A percentile compares a stretch with the other conserved stretches of the same genome.
These are phyloP conservation scores for Propsilocerus akamusi DNA, from an alignment of 1,140 invertebrate genomes.

Conservation along the genomic window DNA sequence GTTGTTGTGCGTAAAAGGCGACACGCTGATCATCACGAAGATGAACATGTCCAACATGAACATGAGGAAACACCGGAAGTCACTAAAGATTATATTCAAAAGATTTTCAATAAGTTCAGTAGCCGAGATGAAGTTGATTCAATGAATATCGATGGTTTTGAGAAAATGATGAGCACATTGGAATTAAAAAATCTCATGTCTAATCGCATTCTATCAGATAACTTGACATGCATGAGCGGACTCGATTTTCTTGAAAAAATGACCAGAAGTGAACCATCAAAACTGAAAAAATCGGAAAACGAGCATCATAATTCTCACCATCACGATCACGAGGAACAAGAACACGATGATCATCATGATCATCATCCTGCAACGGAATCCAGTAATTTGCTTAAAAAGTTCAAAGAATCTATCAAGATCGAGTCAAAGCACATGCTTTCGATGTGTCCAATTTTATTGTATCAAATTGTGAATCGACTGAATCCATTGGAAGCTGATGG, in stretches of 20 bases:
- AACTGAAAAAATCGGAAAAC: background rate
- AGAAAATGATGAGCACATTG: slow-evolving; percentile 38
- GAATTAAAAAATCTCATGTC: slow-evolving; percentile 33
- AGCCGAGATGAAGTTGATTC: slow-evolving; percentile 34
- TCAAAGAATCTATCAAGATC: slow-evolving; percentile 13
- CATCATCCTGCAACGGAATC: too few relatives aligned
- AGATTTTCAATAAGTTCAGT: slow-evolving; percentile 30
- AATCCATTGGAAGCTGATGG: slow-evolving; percentile 4
- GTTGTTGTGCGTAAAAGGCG: slow-evolving; percentile 7
- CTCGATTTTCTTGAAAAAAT: slow-evolving; percentile 8
- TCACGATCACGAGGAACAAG: slow-evolving; percentile 18
- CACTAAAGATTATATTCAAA: slow-evolving; percentile 22
- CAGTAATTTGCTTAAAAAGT: too few relatives aligned
- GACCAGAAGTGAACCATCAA: background rate
- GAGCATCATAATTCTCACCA: background rate
- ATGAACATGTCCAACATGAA: slow-evolving; percentile 10
- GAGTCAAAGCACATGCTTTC: slow-evolving; percentile 23
- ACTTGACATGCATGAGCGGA: slow-evolving; percentile 7
- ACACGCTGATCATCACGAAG: slow-evolving; percentile 15
- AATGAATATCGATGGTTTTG: slow-evolving; percentile 44
- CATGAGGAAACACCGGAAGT: slow-evolving; percentile 6
- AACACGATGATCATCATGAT: slow-evolving; percentile 17
- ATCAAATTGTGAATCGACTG: slow-evolving; percentile 29
- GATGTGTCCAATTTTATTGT: slow-evolving; percentile 42
- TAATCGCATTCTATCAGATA: slow-evolving; percentile 9